These are phyloP conservation scores for Enteromius radiatus DNA, from an alignment of 2,797 vertebrate species.

Conservation along the genomic window DNA sequence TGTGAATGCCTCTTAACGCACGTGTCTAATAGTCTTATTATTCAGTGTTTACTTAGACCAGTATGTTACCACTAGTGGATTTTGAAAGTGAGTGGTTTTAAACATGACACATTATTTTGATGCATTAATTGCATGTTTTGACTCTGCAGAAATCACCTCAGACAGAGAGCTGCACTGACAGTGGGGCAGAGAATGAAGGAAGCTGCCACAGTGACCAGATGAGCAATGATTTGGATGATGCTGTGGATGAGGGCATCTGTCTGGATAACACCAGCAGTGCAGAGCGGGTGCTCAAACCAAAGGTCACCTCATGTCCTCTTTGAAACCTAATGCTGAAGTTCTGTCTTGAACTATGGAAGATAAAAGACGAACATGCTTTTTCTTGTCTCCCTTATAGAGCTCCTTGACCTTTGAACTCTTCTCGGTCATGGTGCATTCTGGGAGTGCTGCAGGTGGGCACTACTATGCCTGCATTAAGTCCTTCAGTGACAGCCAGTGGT, in stretches of 20 bases:
- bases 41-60: background rate
- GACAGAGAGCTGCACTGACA: constrained; percentile 98
- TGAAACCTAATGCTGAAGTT: background rate
- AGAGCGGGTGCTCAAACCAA: constrained; percentile 92
- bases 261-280: constrained; percentile 88
- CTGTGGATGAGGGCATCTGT: constrained; percentile 97
- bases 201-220: constrained; percentile 99
- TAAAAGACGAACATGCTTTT: background rate
- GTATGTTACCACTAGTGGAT: background rate
- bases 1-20: background rate
- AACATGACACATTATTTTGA: background rate
- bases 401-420: constrained; percentile 94
- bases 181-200: constrained; percentile 98
- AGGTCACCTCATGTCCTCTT: constrained; percentile 76
- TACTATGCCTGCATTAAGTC: constrained; percentile 99
- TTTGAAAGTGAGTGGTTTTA: background rate
- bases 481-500: constrained; percentile 97
- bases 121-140: background rate
- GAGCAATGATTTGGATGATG: constrained; percentile 99
- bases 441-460: constrained; percentile 97
- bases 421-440: constrained; percentile 99
- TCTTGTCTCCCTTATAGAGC: constrained; percentile 74
- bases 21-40: background rate
- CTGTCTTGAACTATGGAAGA: background rate
- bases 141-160: constrained; percentile 93